phyloP scores from a whole-genome alignment of 2,113 vertebrate species.

The Kobus ellipsiprymnus region DNA sequence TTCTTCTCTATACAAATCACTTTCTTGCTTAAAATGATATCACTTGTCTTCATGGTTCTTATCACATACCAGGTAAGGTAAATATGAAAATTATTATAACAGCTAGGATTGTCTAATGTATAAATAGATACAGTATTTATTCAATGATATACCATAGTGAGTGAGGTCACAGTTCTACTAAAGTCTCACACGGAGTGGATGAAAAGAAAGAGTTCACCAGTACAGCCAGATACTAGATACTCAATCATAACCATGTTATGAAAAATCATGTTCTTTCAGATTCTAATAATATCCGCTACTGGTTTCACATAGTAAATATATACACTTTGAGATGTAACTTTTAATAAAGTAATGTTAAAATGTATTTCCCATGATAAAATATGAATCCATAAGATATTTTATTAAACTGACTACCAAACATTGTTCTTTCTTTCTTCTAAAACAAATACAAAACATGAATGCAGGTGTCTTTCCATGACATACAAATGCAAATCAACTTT shows the following conservation, averaged over 20 bases:
- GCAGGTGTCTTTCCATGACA: background rate
- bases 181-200: background rate
- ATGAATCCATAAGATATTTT: background rate
- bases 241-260: background rate
- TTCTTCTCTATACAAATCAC: background rate
- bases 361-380: background rate
- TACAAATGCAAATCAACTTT: background rate
- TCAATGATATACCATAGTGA: background rate
- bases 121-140: background rate
- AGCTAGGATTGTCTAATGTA: background rate
- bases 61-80: background rate
- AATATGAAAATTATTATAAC: background rate
- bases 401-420: background rate
- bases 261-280: background rate
- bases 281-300: background rate
- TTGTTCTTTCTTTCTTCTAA: background rate
- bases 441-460: background rate
- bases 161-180: background rate
- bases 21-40: background rate
- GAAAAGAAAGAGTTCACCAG: background rate
- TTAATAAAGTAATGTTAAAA: background rate
- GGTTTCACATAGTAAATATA: background rate
- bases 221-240: background rate
- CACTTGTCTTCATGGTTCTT: background rate
- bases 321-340: background rate